A percentile compares a stretch with the other conserved stretches of the same genome.
These are phyloP conservation scores for Drosophila tristis DNA, from an alignment of 1,140 invertebrate genomes.

Conservation along the genomic window DNA sequence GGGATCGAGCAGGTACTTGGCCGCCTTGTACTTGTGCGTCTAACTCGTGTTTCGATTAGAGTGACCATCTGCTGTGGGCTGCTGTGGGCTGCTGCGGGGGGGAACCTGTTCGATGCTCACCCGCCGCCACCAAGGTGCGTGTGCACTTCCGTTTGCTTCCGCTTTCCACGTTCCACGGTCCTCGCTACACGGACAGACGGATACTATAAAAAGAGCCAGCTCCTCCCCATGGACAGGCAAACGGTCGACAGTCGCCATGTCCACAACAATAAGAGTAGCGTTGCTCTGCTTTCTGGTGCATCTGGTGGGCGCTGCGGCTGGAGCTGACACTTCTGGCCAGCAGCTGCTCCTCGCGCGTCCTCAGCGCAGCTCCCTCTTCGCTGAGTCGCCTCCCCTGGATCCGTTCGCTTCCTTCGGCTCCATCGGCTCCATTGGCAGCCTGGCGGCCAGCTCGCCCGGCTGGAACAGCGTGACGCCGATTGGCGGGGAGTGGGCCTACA, in stretches of 20 bases:
- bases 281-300: slow-evolving; percentile 37
- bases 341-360: slow-evolving; percentile 45
- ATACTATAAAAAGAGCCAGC: too few species aligned
- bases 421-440: slow-evolving; percentile 1
- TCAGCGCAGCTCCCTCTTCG: slow-evolving; percentile 44
- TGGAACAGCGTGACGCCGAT: slow-evolving; percentile 42
- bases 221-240: too few species aligned
- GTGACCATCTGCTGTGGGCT: too few species aligned
- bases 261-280: slow-evolving; percentile 24
- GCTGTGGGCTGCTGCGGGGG: too few species aligned
- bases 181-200: too few species aligned
- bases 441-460: slow-evolving; percentile 17
- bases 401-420: background rate
- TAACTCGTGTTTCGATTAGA: too few species aligned
- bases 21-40: too few species aligned
- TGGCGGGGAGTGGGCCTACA: slow-evolving; percentile 34
- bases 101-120: too few species aligned
- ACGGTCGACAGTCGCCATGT: slow-evolving; percentile 20
- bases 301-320: slow-evolving; percentile 6
- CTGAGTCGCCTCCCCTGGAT: slow-evolving; percentile 3
- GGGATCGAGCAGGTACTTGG: too few species aligned
- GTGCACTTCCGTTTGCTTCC: too few species aligned
- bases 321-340: slow-evolving; percentile 23
- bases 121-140: too few species aligned
- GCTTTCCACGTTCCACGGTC: too few species aligned